Base-by-base conservation (phyloP, 2,888 invertebrate species). In the Idaea aversata region DNA sequence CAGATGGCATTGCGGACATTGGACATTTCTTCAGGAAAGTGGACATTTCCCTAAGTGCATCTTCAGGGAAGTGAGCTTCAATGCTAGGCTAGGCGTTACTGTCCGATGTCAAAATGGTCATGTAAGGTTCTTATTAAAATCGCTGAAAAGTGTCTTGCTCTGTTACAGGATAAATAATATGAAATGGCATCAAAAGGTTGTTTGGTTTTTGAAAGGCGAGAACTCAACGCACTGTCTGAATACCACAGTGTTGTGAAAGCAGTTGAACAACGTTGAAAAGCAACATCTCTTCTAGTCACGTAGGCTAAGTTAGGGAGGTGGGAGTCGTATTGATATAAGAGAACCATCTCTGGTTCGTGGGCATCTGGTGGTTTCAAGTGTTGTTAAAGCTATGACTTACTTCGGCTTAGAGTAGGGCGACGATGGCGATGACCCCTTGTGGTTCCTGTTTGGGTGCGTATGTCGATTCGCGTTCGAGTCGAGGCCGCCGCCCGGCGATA, bases 401-500 rank as follows among this genome's bases (percentile, higher is more conserved):
- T 93, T 93, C 77, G 93, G 92, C 79, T 93, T 93, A 75, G 88
- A 85, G 88, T 93, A 93, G 59, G 93, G 93, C 75, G 92, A 88
- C 36, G 88, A 87, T 60, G 92, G 90, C 78, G 90, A 88, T 62
- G 83, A 76, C 70, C 78, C 77, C 87, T 92, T 93, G 86, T 93
- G 90, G 82, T 92, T 93, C 85, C 90, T 88, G 86, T 92, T 93
- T 76, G 91, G 92, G 81, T 85, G 93, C 84, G 87, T 86, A 93
- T 84, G 94, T 82, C 95, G 93, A 88, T 95, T 95, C 70, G 95
- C 95, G 89, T 95, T 95, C 74, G 95, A 93, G 88, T 95, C 95
- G 83, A 94, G 93, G 88, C 94, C 88, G 94, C 94, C 93, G 89
- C 96, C 96, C 85, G 97, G 97, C 88, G 97, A 97, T 89, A 97